Base-by-base conservation (phyloP, 2,113 vertebrate genomes). In the Diadophis punctatus region DNA sequence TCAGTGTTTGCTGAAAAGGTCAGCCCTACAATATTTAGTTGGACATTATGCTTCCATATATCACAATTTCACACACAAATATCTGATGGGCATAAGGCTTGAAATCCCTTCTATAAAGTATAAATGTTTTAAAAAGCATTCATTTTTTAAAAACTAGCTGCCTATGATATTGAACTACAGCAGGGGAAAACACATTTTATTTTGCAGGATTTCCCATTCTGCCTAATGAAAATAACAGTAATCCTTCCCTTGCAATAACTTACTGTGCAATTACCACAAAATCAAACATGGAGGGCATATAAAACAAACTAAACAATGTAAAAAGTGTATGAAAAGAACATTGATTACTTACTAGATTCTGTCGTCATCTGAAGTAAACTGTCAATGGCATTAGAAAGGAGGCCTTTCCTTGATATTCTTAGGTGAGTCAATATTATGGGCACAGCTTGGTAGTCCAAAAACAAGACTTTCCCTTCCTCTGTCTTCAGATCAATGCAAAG, bases 311-410 rank as follows among this genome's bases (percentile, higher is more conserved):
- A 63, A 51, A n/a, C 2, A 80, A 43, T 34, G 46, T 48, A 56
- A 16, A 89, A 60, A 7, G 48, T 20, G 80, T 49, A 90, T 85
- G 34, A 11, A 94, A 43, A 43, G 34, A 43, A 43, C 1, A 0
- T 4, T 1, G 18, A 43, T 80, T 43, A 97, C 97, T 96, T 97
- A 99, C 98, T 96, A 85, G 98, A 98, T 91, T 98, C 98, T 53
- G 96, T 95, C 10, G 98, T 97, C 96, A 99, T 98, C 95, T 98
- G 98, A 95, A 99, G 97, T 93, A 99, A 97, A 94, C 98, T 97
- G 90, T 98, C 98, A 91, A 98, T 89, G 51, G 98, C 97, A 60
- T 95, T 95, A 58, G 97, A 97, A 68, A 98, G 97, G 22, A 98
- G 97, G 55, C 97, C 96, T 86, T 97, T 97, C 90, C 96, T 97